Base-by-base conservation (phyloP, 2,113 vertebrate genomes). In the Ceyx cyanopectus region DNA sequence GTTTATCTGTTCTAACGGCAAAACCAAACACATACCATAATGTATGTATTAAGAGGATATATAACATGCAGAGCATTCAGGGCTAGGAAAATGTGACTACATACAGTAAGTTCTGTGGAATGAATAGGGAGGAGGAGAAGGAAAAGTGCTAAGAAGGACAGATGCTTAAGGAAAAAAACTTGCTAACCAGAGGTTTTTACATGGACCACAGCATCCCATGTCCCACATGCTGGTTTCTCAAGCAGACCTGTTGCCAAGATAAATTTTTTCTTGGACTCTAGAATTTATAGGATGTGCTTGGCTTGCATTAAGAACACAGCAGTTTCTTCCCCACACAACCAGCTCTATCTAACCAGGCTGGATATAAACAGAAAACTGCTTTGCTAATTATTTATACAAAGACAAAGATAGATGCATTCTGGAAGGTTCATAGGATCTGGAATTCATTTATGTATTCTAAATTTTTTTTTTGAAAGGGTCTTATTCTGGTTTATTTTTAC, bases 211-310 rank as follows among this genome's bases (percentile, higher is more conserved):
- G 92, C 50, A 79, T 97, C 83, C 81, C 89, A 83, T 70, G 72
- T 93, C 69, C 90, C 96, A 96, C 94, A 97, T 66, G 95, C 96
- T 97, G 87, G 95, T 95, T 96, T 95, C 91, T 90, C 41, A 69
- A 93, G 95, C 87, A 96, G 94, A 95, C 68, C 56, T 90, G 45
- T 62, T 96, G 80, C 80, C 91, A 96, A 97, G 77, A 79, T 92
- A 91, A 91, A 60, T 96, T 95, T 96, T 97, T 90, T 91, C 88
- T 89, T 90, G 96, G 97, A 96, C 74, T 98, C 96, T 91, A 97
- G 85, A 97, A 96, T 92, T 96, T 96, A 96, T 92, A 92, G 87
- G 93, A 95, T 91, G 84, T 91, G 76, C 43, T 96, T 97, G 95
- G 82, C 78, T 97, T 96, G 82, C 85, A 93, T 73, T 60, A 95